Evolutionary conservation across 2,888 invertebrate genomes (phyloP), one percentile per base, ranked within the genome.

Genomic region (Pedicia rivosa): DNA sequence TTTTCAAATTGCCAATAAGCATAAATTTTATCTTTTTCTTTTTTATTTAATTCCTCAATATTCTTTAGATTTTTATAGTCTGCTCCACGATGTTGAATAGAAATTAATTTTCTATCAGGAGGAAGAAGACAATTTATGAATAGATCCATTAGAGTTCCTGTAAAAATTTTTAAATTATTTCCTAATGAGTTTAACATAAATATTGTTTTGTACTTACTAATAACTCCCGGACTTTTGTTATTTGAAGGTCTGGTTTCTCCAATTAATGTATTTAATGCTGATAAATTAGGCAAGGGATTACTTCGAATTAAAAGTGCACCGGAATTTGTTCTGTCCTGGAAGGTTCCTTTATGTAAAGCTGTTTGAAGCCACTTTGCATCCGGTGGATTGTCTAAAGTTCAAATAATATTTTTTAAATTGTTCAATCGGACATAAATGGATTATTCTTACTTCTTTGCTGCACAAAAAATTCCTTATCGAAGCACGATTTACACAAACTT

Each of bases 1-100:
- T 82, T 81, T 56, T 97, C 97, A 59, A 79, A 95, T 50, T 78
- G 74, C 92, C 94, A 97, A 38, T 73, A 59, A 8, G 78, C 71
- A 12, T 83, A 66, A 42, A 78, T 62, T 45, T 72, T 74, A 37
- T 74, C 67, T 33, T 72, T 63, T 1, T 71, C 66, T 17, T 74
- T 68, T 46, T 75, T 77, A 46, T 76, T 46, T 5, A 61, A 32
- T 2, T 42, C 39, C 0, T 48, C 46, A 13, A 50, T 47, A 14
- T 56, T 59, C 13, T 50, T 52, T 3, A 60, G 31, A 2, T 44
- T 29, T 39, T 61, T 62, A 59, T 59, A 62, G 40, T 60, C 59
- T 2, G 50, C 51, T 2, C 54, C 62, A 2, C 62, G 53, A 39
- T 54, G 50, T 38, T 50, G 50, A 9, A 59, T 43, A 0, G 61